Evolutionary conservation across 2,888 invertebrate genomes (phyloP).

Genomic region (Lasioglossum marginatum): DNA sequence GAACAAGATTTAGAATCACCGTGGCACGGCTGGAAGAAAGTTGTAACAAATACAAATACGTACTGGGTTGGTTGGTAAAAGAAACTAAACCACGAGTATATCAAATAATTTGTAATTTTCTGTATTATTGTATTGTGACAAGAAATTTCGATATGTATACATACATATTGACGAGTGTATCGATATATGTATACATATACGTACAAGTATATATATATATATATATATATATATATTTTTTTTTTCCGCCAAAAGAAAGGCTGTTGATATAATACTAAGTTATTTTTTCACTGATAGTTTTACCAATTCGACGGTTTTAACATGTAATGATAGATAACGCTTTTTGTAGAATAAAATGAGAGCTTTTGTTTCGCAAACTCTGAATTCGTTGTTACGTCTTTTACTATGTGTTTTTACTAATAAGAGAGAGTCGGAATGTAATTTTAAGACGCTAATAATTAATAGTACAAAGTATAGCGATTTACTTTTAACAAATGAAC

Average conservation of each 20-base stretch:
- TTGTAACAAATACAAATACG: conserved; percentile 71
- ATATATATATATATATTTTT: too few species aligned
- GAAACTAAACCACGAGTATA: conserved; percentile 32
- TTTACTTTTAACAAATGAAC: conserved; percentile 47
- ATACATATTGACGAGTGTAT: background rate
- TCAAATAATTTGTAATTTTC: conserved; percentile 22
- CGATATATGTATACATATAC: conserved; percentile 13
- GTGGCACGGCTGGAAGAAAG: conserved; percentile 81
- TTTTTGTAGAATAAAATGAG: conserved; percentile 29
- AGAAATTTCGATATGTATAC: conserved; percentile 23
- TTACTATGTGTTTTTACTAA: conserved; percentile 1
- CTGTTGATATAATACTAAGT: conserved; percentile 67
- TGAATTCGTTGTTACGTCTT: conserved; percentile 7
- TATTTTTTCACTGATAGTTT: conserved; percentile 63
- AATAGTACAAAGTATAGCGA: conserved; percentile 40
- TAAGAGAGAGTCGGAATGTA: conserved; percentile 24
- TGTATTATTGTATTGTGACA: conserved; percentile 16
- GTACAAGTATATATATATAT: conserved; percentile 14
- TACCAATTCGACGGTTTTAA: conserved; percentile 27
- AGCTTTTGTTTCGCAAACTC: conserved; percentile 9
- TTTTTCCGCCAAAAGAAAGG: conserved; percentile 68
- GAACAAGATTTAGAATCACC: conserved; percentile 77
- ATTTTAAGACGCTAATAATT: conserved; percentile 30
- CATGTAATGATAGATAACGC: conserved; percentile 20
- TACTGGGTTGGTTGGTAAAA: conserved; percentile 79